Conservation (phyloP, 2,113 vertebrate species). For the Sinocyclocheilus rhinocerous region DNA sequence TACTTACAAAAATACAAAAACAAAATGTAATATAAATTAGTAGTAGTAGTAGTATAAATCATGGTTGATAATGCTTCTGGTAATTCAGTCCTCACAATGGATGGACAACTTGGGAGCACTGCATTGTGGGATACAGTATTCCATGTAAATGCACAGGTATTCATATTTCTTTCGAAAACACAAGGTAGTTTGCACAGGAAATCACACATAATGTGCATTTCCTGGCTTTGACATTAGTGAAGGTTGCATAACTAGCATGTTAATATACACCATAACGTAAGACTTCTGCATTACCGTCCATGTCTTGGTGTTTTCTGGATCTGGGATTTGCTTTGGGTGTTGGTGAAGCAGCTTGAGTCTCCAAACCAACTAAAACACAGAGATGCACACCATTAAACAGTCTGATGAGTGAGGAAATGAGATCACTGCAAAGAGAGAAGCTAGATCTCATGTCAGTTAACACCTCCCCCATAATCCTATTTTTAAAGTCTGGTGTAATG, state of each 20-base stretch:
- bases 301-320: constrained; percentile 38
- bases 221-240: neutral
- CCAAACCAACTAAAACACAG: constrained; percentile 10
- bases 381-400: neutral
- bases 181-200: neutral
- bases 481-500: constrained; percentile 12
- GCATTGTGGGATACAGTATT: neutral
- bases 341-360: neutral
- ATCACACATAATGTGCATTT: neutral
- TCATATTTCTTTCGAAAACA: neutral
- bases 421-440: neutral
- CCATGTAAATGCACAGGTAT: neutral
- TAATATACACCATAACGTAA: no score
- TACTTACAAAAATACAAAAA: neutral
- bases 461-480: constrained; percentile 19
- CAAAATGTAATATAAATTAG: neutral
- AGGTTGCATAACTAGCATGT: neutral
- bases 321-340: neutral
- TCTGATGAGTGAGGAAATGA: neutral
- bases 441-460: neutral
- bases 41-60: no score
- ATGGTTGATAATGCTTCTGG: no score
- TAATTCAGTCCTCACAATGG: neutral
- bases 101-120: neutral
- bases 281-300: constrained; percentile 46